Conservation (phyloP, 1,140 invertebrate species). For the Drosophila triauraria region DNA sequence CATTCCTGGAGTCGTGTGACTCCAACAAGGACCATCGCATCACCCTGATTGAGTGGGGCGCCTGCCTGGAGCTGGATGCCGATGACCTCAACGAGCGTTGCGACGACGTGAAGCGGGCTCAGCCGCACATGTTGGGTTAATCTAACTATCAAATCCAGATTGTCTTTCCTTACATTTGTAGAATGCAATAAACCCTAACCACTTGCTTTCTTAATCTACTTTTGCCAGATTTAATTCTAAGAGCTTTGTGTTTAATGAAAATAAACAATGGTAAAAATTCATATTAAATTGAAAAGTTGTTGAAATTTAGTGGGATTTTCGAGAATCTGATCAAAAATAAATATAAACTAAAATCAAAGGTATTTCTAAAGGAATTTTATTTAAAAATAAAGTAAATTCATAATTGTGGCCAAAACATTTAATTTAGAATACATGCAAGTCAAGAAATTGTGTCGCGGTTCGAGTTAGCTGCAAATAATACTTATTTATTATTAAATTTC, state of each 20-base stretch:
- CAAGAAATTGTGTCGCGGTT: too few relatives aligned
- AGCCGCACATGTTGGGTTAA: constrained; percentile 73
- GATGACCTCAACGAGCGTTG: constrained; percentile 80
- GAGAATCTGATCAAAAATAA: too few relatives aligned
- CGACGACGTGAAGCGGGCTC: constrained; percentile 74
- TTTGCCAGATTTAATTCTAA: constrained; percentile 12
- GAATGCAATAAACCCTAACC: constrained; percentile 16
- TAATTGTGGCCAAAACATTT: too few relatives aligned
- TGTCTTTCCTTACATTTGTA: background rate
- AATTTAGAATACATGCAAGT: too few relatives aligned
- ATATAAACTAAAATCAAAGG: too few relatives aligned
- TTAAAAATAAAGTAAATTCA: too few relatives aligned
- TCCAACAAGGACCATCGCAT: constrained; percentile 94
- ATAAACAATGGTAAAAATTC: constrained; percentile 18
- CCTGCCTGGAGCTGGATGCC: constrained; percentile 93
- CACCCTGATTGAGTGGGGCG: constrained; percentile 95
- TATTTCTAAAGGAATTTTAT: too few relatives aligned
- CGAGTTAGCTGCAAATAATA: too few relatives aligned
- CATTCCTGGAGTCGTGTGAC: constrained; percentile 97
- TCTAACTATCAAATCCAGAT: background rate
- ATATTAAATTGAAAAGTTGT: constrained; percentile 7
- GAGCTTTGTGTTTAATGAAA: constrained; percentile 18
- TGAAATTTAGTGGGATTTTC: background rate
- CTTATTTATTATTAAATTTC: too few relatives aligned
- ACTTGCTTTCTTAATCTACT: constrained; percentile 22